These are phyloP conservation scores for Trypoxylus dichotomus DNA, from an alignment of 1,140 invertebrate genomes.

Conservation along the genomic window DNA sequence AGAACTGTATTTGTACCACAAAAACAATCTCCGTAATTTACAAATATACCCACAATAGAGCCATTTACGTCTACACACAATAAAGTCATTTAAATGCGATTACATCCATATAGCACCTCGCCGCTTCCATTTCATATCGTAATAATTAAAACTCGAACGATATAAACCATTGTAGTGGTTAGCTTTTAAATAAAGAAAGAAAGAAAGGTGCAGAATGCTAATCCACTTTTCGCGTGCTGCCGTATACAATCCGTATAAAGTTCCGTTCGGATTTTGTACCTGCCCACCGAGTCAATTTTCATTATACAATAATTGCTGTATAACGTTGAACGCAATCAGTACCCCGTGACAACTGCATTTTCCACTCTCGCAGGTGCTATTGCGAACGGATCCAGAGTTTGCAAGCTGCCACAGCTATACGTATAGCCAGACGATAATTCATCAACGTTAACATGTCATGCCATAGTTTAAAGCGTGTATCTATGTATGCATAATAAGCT, in stretches of 20 bases:
- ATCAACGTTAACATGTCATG: background rate
- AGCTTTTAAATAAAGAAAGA: background rate
- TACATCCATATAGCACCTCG: background rate
- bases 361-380: background rate
- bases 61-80: too few relatives aligned
- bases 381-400: background rate
- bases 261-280: background rate
- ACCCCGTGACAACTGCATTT: background rate
- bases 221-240: background rate
- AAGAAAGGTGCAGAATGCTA: background rate
- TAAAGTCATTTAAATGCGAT: background rate
- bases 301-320: background rate
- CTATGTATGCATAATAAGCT: background rate
- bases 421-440: background rate
- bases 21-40: too few relatives aligned
- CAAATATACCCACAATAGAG: too few relatives aligned
- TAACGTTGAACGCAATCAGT: background rate
- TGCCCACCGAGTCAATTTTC: background rate
- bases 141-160: background rate
- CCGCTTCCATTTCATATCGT: background rate
- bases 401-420: background rate
- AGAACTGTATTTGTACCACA: too few relatives aligned
- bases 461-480: background rate
- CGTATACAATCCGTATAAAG: background rate
- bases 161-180: background rate